Base-by-base conservation (phyloP, 2,888 invertebrate genomes). In the Polietes domitor region DNA sequence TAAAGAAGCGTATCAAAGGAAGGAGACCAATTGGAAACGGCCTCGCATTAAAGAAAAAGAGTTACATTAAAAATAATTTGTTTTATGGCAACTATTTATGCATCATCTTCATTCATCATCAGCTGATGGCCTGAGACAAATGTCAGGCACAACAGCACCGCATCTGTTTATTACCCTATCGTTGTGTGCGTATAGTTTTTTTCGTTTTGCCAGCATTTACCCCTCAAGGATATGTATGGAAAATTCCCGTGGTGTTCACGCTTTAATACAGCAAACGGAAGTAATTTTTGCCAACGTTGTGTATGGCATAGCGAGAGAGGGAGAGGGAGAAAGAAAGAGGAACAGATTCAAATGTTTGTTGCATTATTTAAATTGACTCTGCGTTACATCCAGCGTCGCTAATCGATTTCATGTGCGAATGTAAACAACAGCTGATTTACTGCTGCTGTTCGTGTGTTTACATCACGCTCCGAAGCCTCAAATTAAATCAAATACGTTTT, bases 381-480 rank as follows among this genome's bases (percentile, higher is more conserved):
- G 4, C 37, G 37, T 37, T 12, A 47, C n/a, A 47, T 47, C 3
- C 47, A 1, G 47, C 47, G 47, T 47, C 47, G n/a, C 47, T 47
- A 47, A 47, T 47, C 47, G 47, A 15, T 47, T n/a, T 47, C 3
- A 6, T 12, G 47, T n/a, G n/a, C n/a, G 47, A 1, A 47, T 47
- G n/a, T 47, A 47, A 47, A 47, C 47, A 47, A 47, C 47, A 47
- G 47, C 47, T 47, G 47, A 47, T 47, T 47, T 47, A 47, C 7
- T 47, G 15, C 12, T 12, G n/a, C 47, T 32, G 47, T n/a, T 47
- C 47, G 47, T n/a, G 2, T 2, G 47, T 32, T 32, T 32, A 32
- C 32, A 32, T 32, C n/a, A 47, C 15, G 47, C 47, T n/a, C 6
- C 47, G 9, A 37, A 37, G 47, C 47, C 15, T 47, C 47, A 41